Evolutionary conservation across 2,888 invertebrate species (phyloP).

Genomic region (Strigamia maritima): DNA sequence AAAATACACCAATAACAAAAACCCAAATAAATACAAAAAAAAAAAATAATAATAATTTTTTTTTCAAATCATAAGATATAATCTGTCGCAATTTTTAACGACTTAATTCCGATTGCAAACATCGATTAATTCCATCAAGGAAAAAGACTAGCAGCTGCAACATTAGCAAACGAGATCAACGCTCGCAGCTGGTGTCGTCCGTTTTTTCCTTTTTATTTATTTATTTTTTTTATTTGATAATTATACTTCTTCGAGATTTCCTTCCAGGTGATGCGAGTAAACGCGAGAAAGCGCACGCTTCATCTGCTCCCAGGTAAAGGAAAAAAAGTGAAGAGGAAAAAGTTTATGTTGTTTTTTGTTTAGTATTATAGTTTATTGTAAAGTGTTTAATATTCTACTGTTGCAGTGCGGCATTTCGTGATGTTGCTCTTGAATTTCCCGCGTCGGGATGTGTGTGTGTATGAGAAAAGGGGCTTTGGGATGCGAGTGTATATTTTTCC

Average conservation of each 20-base stretch:
- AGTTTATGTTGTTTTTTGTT: background rate
- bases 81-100: background rate
- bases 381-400: background rate
- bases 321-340: background rate
- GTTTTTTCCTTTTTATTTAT: background rate
- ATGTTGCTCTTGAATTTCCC: slow-evolving; percentile 29
- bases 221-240: background rate
- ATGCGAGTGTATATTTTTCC: background rate
- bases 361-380: background rate
- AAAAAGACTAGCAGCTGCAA: background rate
- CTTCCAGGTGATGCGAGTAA: slow-evolving; percentile 23
- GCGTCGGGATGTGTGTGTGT: slow-evolving; percentile 17
- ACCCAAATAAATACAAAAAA: background rate
- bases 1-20: no score
- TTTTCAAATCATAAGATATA: no score
- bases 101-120: background rate
- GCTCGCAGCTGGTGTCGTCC: slow-evolving; percentile 24
- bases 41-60: background rate
- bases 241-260: slow-evolving; percentile 29
- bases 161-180: slow-evolving; percentile 16
- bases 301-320: background rate
- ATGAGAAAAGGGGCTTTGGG: slow-evolving; percentile 4
- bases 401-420: background rate
- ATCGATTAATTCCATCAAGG: background rate
- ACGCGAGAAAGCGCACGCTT: slow-evolving; percentile 11